Conservation (phyloP, 2,113 vertebrate genomes). For the Pelecanoides urinatrix region DNA sequence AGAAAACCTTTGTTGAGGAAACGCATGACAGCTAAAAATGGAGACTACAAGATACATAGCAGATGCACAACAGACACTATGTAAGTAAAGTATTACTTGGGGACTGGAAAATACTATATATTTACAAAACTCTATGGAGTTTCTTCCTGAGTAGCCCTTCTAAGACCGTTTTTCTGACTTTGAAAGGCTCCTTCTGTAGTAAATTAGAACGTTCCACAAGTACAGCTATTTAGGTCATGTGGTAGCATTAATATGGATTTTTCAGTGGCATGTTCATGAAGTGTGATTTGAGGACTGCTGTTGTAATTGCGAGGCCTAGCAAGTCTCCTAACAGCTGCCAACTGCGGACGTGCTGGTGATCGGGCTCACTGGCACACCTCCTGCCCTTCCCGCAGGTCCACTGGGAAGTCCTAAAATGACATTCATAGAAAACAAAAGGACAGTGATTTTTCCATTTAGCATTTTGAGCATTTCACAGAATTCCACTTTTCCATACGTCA, state of each 20-base stretch:
- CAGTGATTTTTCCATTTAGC: background rate
- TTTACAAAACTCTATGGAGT: background rate
- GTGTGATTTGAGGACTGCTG: background rate
- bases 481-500: accelerated
- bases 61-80: background rate
- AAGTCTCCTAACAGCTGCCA: background rate
- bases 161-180: background rate
- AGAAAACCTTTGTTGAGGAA: background rate
- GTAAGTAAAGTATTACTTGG: background rate
- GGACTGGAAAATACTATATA: background rate
- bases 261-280: background rate
- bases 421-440: background rate
- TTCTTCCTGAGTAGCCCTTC: background rate
- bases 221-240: accelerated
- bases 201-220: background rate
- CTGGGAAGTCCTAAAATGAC: background rate
- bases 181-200: background rate
- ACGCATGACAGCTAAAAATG: background rate
- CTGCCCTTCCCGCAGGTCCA: background rate
- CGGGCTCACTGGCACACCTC: background rate
- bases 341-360: background rate
- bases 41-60: background rate
- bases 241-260: background rate
- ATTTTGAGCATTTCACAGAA: background rate
- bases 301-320: background rate